Evolutionary conservation across 2,888 invertebrate species (phyloP).

Genomic region (Alloplasta piceator): DNA sequence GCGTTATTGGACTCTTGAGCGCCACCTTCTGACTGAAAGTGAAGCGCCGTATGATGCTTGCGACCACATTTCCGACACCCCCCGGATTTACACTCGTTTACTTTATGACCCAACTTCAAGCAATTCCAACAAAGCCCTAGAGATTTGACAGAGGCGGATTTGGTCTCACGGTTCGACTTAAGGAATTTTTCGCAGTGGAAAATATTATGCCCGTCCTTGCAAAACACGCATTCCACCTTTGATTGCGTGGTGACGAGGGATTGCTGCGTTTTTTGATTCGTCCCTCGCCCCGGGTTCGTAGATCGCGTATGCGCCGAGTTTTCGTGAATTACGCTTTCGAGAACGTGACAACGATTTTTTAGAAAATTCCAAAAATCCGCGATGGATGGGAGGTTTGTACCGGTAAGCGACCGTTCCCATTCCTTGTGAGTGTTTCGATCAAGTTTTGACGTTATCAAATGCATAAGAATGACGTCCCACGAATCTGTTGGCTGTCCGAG

Average conservation of each 20-base stretch:
- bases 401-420: conserved; percentile 19
- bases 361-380: too few relatives aligned
- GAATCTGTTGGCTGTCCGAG: conserved; percentile 12
- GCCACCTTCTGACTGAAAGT: not conserved
- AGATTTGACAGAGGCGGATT: conserved; percentile 28
- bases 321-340: conserved; percentile 1
- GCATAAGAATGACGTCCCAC: conserved; percentile 29
- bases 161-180: conserved; percentile 21
- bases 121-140: conserved; percentile 50
- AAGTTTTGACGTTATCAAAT: conserved; percentile 18
- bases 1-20: not conserved
- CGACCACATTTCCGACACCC: conserved; percentile 37
- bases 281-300: not conserved
- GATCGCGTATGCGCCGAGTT: not conserved
- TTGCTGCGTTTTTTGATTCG: not conserved
- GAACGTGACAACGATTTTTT: conserved; percentile 9
- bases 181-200: conserved; percentile 44
- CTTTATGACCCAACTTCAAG: conserved; percentile 27
- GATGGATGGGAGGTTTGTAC: not conserved
- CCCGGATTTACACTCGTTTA: conserved; percentile 25
- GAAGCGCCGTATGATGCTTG: conserved; percentile 46
- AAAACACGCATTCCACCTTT: conserved; percentile 24
- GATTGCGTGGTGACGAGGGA: not conserved
- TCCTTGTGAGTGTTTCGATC: conserved; percentile 8
- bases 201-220: conserved; percentile 26